Percentiles rank a stretch among this genome's conserved stretches.
phyloP scores from a whole-genome alignment of 2,888 invertebrate genomes.

The Phyllotreta cruciferae region DNA sequence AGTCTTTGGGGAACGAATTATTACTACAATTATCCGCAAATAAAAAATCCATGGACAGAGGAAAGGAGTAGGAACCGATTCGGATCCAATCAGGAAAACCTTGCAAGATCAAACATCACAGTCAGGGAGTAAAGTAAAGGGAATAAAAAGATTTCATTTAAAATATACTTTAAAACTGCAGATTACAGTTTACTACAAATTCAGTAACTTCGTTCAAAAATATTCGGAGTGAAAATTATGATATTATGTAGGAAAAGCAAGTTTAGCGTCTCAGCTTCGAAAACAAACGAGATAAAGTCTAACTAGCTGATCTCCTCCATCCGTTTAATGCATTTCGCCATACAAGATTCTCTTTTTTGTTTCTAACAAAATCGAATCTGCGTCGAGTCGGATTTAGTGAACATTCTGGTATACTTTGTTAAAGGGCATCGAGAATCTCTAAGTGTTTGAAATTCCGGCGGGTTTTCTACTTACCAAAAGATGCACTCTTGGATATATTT shows the following conservation, averaged over 20 bases:
- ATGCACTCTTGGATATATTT: conserved; percentile 24
- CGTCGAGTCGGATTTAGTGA: conserved; percentile 12
- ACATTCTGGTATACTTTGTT: conserved; percentile 20
- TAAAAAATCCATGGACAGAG: too few species aligned
- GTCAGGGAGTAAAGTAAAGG: too few species aligned
- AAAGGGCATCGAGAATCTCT: conserved; percentile 20
- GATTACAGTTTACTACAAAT: too few species aligned
- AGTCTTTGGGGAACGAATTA: too few species aligned
- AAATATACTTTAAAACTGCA: too few species aligned
- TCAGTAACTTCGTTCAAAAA: too few species aligned
- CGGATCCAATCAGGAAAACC: too few species aligned
- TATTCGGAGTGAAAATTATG: too few species aligned
- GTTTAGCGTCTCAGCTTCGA: conserved; percentile 7
- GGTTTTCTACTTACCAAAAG: conserved; percentile 25
- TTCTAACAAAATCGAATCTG: conserved; percentile 4
- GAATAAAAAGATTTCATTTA: too few species aligned
- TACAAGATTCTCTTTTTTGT: conserved; percentile 7
- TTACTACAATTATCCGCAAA: too few species aligned
- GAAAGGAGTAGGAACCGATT: too few species aligned
- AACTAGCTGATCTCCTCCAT: conserved; percentile 1
- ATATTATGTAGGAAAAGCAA: not conserved
- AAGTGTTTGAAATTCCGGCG: conserved; percentile 21
- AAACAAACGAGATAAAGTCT: conserved; percentile 9
- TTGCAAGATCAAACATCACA: too few species aligned
- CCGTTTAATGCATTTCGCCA: conserved; percentile 8